phyloP scores from a whole-genome alignment of 2,113 vertebrate genomes.

The Mionectes macconnelli region DNA sequence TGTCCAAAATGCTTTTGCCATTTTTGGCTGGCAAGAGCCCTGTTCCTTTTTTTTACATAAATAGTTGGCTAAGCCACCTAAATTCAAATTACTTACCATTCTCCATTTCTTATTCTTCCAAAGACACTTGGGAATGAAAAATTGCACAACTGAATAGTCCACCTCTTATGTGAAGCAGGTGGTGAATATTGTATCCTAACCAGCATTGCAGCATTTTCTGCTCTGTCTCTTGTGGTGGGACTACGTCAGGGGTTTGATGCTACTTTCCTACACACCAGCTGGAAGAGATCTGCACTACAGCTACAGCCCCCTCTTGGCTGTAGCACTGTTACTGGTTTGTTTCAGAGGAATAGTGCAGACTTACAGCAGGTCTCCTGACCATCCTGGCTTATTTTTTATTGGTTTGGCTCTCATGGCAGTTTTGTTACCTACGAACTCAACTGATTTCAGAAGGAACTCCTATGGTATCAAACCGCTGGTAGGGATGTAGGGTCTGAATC shows the following conservation, averaged over 20 bases:
- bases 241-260: not conserved
- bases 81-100: not conserved
- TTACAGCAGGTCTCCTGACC: not conserved
- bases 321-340: accelerated
- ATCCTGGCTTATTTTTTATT: not conserved
- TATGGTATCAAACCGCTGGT: accelerated
- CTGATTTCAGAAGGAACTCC: not conserved
- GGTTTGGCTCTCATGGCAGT: not conserved
- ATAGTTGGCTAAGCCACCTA: not conserved
- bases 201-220: not conserved
- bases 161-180: not conserved
- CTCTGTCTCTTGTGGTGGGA: not conserved
- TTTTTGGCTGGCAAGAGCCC: not conserved
- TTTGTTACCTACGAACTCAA: not conserved
- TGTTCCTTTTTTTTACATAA: not conserved
- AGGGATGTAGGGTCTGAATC: not conserved
- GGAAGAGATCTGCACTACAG: not conserved
- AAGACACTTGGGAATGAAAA: not conserved
- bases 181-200: not conserved
- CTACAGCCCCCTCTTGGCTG: accelerated
- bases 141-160: not conserved
- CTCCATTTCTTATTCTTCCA: not conserved
- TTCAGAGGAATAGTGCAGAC: not conserved
- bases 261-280: accelerated
- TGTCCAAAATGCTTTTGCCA: not conserved